These are phyloP conservation scores for Hyperoplus lanceolatus DNA, from an alignment of 2,797 vertebrate species.

Conservation along the genomic window DNA sequence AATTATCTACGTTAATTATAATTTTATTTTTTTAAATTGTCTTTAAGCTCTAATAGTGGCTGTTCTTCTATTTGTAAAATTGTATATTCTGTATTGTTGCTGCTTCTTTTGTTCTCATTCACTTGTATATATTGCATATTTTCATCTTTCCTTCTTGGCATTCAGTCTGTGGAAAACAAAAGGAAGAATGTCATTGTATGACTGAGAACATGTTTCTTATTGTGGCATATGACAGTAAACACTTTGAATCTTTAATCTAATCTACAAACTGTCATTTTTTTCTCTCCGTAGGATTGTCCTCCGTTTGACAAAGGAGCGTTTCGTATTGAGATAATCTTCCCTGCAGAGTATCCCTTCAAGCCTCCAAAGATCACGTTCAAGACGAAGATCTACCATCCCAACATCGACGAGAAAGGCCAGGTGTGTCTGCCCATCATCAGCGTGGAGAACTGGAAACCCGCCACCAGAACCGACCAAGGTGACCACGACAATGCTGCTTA, in stretches of 20 bases:
- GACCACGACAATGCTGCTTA: neutral
- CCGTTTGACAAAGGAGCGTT: slow-evolving; percentile 98
- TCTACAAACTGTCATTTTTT: neutral
- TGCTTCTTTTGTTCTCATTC: neutral
- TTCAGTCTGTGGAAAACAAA: too few relatives aligned
- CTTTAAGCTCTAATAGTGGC: too few relatives aligned
- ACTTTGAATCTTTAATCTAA: neutral
- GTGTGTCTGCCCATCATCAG: slow-evolving; percentile 98
- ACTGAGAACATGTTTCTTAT: too few relatives aligned
- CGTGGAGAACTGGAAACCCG: slow-evolving; percentile 99
- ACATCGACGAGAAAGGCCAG: slow-evolving; percentile 98
- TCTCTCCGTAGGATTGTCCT: slow-evolving; percentile 88
- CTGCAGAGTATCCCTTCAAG: slow-evolving; percentile 98
- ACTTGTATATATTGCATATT: too few relatives aligned
- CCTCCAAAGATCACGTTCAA: slow-evolving; percentile 99
- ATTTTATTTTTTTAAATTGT: too few relatives aligned
- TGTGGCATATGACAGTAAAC: too few relatives aligned
- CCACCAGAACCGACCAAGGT: slow-evolving; percentile 97
- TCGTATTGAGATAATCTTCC: slow-evolving; percentile 97
- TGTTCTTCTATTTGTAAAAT: too few relatives aligned
- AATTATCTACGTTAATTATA: too few relatives aligned
- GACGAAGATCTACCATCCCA: slow-evolving; percentile 99
- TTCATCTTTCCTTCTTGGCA: too few relatives aligned
- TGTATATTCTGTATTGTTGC: too few relatives aligned
- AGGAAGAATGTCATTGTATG: too few relatives aligned